These are phyloP conservation scores for Beaufortia kweichowensis DNA, from an alignment of 2,113 vertebrate species.

Conservation along the genomic window DNA sequence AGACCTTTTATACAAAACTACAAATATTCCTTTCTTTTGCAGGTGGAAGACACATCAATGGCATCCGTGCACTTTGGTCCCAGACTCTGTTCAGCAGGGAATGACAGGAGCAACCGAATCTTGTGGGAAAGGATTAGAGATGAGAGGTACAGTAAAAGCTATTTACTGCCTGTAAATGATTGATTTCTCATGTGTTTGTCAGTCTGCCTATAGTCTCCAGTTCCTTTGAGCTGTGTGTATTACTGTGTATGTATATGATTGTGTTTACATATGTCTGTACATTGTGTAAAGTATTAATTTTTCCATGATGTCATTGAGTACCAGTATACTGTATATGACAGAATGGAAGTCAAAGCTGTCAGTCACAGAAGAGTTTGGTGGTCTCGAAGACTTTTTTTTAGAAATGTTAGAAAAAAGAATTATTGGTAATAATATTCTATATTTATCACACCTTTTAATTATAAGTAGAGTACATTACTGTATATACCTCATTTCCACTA, in stretches of 20 bases:
- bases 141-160: slow-evolving; percentile 79
- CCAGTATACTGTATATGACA: background rate
- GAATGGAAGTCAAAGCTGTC: slow-evolving; percentile 15
- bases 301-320: background rate
- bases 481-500: no score
- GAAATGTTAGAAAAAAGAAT: background rate
- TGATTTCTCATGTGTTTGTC: background rate
- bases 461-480: no score
- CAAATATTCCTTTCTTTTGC: slow-evolving; percentile 56
- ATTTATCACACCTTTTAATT: no score
- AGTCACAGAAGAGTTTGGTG: background rate
- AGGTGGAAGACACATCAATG: slow-evolving; percentile 91
- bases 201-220: background rate
- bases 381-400: no score
- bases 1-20: background rate
- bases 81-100: slow-evolving; percentile 78
- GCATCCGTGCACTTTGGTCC: slow-evolving; percentile 85
- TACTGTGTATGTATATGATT: background rate
- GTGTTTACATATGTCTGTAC: background rate
- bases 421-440: background rate
- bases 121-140: slow-evolving; percentile 89
- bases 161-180: background rate
- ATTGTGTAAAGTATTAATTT: background rate
- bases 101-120: slow-evolving; percentile 72
- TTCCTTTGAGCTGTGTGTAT: background rate